Base-by-base conservation (phyloP, 2,797 vertebrate species). In the Enteromius trimaculatus region DNA sequence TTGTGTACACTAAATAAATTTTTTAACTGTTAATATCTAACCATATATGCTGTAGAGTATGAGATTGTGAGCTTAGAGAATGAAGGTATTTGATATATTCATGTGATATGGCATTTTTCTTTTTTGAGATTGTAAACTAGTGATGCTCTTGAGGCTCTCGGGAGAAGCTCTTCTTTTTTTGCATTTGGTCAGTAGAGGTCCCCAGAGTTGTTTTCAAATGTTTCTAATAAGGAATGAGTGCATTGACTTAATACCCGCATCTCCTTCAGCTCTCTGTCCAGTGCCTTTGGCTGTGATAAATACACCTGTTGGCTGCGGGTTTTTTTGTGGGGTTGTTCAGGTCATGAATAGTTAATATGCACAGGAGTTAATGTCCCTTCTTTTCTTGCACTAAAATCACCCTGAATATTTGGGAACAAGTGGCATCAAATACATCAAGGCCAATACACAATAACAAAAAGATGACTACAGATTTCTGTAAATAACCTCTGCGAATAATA, bases 121-220 rank as follows among this genome's bases (percentile, higher is more conserved):
- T 17, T 81, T n/a, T 60, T 9, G 11, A 62, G 8, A 8, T 82
- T 74, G 4, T 58, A 19, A 49, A 23, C 29, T 3, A 26, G 14
- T 21, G 47, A 39, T 2, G 70, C 29, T 82, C 26, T 76, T 44
- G 4, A 6, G 14, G 16, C 17, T 26, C 47, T 14, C 13, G 0
- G 7, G 4, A 4, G 11, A 49, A 65, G 21, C 29, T 29, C 17
- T 70, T 62, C 37, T 62, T 82, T 62, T 79, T 78, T 58, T 14
- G 13, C 11, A 37, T 53, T 84, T 83, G 76, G 80, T 71, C 88
- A 87, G 86, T 84, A 86, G 88, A 87, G 88, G 90, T 87, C 88
- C 68, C 74, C 77, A 85, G 78, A 80, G 86, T 37, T 84, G 83
- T 86, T 84, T 80, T 72, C 16, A 79, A 75, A 77, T 65, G 42